Base-by-base conservation (phyloP, 2,888 invertebrate species). In the Acronicta aceris region DNA sequence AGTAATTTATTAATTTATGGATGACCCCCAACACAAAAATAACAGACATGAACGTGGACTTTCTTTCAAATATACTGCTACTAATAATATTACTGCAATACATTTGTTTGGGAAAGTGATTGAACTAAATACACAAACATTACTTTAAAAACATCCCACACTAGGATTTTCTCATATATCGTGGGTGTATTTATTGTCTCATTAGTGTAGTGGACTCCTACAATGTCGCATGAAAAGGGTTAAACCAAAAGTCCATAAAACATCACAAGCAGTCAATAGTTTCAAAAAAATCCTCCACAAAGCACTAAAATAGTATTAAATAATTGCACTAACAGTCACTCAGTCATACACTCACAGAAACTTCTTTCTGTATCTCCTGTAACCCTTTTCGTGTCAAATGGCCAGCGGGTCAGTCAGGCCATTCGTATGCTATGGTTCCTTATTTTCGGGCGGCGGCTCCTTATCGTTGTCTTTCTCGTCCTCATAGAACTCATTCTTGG, bases 401-500 rank as follows among this genome's bases (percentile, higher is more conserved):
- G 89, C 88, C 70, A 88, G 83, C 52, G 87, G 89, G 74, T 87
- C 89, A 48, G 83, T 78, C 78, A 82, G 82, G 66, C 81, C 83
- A 71, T 76, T 81, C 74, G 86, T 85, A 94, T 90, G 92, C 92
- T 92, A 93, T 88, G 92, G 86, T 10, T 91, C 93, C 82, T 92
- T 91, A 5, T 71, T 89, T 68, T 95, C 93, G 0, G 81, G 70
- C 30, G 95, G 91, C 1, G 90, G 86, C 70, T 96, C 96, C 87
- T 97, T 97, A 79, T 98, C 98, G 78, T 98, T 97, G 89, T 98
- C 98, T 75, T 97, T 97, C 54, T 98, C 98, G 1, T 98, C 98
- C 55, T 98, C 97, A 80, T 97, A 98, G 93, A 98, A 98, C 89
- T 98, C 98, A 85, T 98, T 98, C 73, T 97, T 96, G 0, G 97